Percentiles rank a stretch among this genome's conserved stretches.
Evolutionary conservation across 2,797 vertebrate genomes (phyloP).

Genomic region (Epinephelus malabaricus): DNA sequence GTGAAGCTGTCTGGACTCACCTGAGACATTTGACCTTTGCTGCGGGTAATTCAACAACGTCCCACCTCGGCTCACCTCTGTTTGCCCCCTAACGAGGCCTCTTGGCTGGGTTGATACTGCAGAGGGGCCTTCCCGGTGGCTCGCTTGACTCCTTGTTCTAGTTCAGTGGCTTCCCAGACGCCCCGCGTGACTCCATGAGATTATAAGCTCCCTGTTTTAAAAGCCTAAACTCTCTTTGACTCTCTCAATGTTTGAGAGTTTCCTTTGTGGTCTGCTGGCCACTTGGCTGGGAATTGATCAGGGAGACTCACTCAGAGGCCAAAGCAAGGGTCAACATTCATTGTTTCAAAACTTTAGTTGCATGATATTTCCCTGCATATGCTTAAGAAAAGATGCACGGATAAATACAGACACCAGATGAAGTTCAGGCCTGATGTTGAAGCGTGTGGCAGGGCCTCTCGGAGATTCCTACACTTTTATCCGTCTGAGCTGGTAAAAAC

Average conservation of each 20-base stretch:
- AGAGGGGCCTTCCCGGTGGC: slow-evolving; percentile 25
- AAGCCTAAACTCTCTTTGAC: slow-evolving; percentile 46
- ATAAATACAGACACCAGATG: not conserved
- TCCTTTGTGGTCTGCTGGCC: slow-evolving; percentile 58
- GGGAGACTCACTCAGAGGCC: slow-evolving; percentile 23
- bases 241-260: slow-evolving; percentile 33
- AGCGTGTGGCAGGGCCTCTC: slow-evolving; percentile 29
- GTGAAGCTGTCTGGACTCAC: slow-evolving; percentile 49
- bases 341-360: not conserved
- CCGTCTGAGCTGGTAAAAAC: slow-evolving; percentile 58
- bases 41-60: slow-evolving; percentile 42
- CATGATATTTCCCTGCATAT: not conserved
- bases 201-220: slow-evolving; percentile 66
- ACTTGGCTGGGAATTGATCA: slow-evolving; percentile 30
- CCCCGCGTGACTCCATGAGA: slow-evolving; percentile 69
- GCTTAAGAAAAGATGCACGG: slow-evolving; percentile 6
- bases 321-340: slow-evolving; percentile 18
- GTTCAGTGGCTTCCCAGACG: slow-evolving; percentile 68
- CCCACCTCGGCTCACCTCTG: slow-evolving; percentile 40
- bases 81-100: slow-evolving; percentile 54
- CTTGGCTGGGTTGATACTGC: slow-evolving; percentile 31
- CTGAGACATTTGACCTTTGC: slow-evolving; percentile 68
- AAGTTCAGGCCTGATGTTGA: slow-evolving; percentile 15
- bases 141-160: slow-evolving; percentile 65
- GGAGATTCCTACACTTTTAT: slow-evolving; percentile 47